Percentiles rank a stretch among this genome's conserved stretches.
These are phyloP conservation scores for Paracentrotus lividus DNA, from an alignment of 53 echinoderm and acorn worm genomes.

Conservation along the genomic window DNA sequence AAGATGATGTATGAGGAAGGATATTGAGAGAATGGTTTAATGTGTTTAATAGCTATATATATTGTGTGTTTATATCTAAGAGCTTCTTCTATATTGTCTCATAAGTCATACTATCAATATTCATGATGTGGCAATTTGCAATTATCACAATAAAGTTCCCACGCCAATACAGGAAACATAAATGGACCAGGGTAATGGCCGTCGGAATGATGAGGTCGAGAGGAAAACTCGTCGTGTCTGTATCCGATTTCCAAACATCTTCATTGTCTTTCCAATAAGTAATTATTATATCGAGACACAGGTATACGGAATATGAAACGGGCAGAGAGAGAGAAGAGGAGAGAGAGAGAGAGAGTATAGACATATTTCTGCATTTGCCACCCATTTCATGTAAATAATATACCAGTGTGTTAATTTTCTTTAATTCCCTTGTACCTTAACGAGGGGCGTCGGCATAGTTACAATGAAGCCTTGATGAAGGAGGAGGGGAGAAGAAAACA, in stretches of 20 bases:
- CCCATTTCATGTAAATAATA: too few relatives aligned
- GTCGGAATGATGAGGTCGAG: too few relatives aligned
- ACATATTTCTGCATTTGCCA: too few relatives aligned
- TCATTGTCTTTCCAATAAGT: background rate
- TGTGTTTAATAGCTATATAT: too few relatives aligned
- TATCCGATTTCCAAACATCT: background rate
- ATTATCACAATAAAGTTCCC: background rate
- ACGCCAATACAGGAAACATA: constrained; percentile 6
- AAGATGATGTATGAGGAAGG: too few relatives aligned
- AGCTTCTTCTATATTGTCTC: background rate
- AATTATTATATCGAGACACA: background rate
- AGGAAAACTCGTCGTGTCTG: background rate
- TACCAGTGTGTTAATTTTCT: too few relatives aligned
- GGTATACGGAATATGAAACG: background rate
- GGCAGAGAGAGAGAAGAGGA: background rate
- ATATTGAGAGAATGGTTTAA: too few relatives aligned
- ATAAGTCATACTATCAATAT: constrained; percentile 1
- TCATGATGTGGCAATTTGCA: constrained; percentile 15
- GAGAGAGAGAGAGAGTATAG: background rate
- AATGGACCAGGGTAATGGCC: background rate
- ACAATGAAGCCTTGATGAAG: too few relatives aligned
- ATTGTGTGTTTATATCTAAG: background rate
- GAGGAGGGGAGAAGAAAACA: background rate
- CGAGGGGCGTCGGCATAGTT: too few relatives aligned
- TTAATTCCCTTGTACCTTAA: too few relatives aligned